These are phyloP conservation scores for Arizona elegans DNA, from an alignment of 2,113 vertebrate genomes.

Conservation along the genomic window DNA sequence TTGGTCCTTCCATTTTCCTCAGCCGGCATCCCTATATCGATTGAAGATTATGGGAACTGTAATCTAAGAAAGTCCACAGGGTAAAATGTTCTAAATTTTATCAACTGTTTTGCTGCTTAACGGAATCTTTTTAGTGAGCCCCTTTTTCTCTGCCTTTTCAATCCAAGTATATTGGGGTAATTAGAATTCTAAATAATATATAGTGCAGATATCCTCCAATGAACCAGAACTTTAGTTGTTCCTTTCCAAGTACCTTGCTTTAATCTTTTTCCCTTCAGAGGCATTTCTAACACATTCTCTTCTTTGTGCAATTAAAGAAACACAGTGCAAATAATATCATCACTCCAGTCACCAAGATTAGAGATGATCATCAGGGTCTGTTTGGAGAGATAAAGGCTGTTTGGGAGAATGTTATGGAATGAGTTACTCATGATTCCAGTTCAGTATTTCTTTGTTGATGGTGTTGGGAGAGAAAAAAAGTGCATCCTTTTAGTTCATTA, in stretches of 20 bases:
- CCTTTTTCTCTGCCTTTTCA: fast-evolving
- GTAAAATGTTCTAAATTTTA: not conserved
- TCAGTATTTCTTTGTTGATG: not conserved
- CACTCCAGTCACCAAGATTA: not conserved
- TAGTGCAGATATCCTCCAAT: constrained; percentile 9
- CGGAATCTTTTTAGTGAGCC: not conserved
- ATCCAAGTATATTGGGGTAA: not conserved
- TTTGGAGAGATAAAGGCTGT: constrained; percentile 5
- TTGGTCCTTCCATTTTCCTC: not conserved
- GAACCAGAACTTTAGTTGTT: not conserved
- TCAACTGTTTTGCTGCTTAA: not conserved
- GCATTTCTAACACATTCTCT: constrained; percentile 46
- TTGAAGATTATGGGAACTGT: not conserved
- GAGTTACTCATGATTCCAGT: not conserved
- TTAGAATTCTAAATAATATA: not conserved
- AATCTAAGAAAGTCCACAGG: not conserved
- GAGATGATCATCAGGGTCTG: not conserved
- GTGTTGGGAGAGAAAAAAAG: not conserved
- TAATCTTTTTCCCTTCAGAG: constrained; percentile 44
- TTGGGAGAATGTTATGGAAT: not conserved
- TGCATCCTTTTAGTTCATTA: not conserved
- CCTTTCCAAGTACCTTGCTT: constrained; percentile 12
- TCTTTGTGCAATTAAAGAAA: constrained; percentile 34
- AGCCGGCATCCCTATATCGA: not conserved
- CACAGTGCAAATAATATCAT: constrained; percentile 48